Base-by-base conservation (phyloP, 2,888 invertebrate species). In the Phanerotoma sp. region DNA sequence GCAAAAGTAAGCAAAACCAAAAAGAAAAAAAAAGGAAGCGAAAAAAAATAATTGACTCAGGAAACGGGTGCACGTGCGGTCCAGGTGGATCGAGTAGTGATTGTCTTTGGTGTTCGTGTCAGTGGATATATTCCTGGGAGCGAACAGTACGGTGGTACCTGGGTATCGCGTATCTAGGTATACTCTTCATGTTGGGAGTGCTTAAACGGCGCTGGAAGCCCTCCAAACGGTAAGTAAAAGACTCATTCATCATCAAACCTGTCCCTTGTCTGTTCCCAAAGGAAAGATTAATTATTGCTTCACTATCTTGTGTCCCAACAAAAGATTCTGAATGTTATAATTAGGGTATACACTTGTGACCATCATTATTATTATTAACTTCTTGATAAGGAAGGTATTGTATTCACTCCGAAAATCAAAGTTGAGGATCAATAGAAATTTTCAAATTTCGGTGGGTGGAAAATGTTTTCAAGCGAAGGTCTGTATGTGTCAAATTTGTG, bases 161-260 rank as follows among this genome's bases (percentile, higher is more conserved):
- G 63, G 60, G 56, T 61, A 46, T 66, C 59, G 54, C 64, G 61
- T 61, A 60, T 63, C 20, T 66, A 64, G 62, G 62, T 63, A 61
- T 65, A 62, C 42, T 56, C 56, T 52, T 59, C 66, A 74, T 74
- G 74, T 67, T 74, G 58, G 74, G 74, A 59, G 73, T 74, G 59
- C 66, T 74, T 45, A 74, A 74, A 64, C 74, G 74, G 66, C 74
- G 74, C 66, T 74, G 74, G 74, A 74, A 73, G 70, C 74, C 74
- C 63, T 73, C 73, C 46, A 74, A 74, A 68, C 66, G 74, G 74
- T 72, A 37, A 67, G 64, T n/a, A n/a, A n/a, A n/a, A 50, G 51
- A 18, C 3, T 16, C 7, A n/a, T 28, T 16, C 15, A 49, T 49
- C 15, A 32, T 49, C 15, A 32, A 37, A 10, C 11, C 9, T 46